Evolutionary conservation across 2,113 vertebrate species (phyloP).

Genomic region (Tachysurus fulvidraco): DNA sequence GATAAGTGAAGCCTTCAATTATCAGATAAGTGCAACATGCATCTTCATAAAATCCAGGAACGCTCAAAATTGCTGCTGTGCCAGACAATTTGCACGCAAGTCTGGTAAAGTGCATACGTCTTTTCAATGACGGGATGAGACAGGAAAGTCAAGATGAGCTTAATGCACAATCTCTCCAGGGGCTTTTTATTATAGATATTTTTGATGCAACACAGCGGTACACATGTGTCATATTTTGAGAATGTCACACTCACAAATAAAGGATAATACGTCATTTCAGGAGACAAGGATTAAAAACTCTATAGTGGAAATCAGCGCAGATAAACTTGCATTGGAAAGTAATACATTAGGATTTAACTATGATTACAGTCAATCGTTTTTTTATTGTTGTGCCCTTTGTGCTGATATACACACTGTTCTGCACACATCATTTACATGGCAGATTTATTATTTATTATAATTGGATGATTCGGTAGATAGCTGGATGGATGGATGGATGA

Average conservation of each 20-base stretch:
- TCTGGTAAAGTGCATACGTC: slow-evolving; percentile 19
- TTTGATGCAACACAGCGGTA: neutral
- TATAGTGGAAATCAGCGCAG: neutral
- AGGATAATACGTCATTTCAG: neutral
- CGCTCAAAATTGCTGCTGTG: slow-evolving; percentile 41
- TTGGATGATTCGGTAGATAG: too few species aligned
- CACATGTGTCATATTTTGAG: neutral
- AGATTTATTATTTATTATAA: neutral
- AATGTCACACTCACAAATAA: slow-evolving; percentile 11
- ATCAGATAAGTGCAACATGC: slow-evolving; percentile 71
- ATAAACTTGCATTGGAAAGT: neutral
- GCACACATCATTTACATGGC: too few species aligned
- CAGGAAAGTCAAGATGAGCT: slow-evolving; percentile 35
- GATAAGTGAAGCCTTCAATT: slow-evolving; percentile 71
- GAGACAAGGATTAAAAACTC: neutral
- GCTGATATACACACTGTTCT: neutral
- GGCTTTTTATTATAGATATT: neutral
- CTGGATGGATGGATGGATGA: neutral
- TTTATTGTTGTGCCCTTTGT: neutral
- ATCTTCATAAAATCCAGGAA: slow-evolving; percentile 48
- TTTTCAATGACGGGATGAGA: slow-evolving; percentile 28
- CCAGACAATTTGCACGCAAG: slow-evolving; percentile 28
- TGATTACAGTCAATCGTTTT: neutral
- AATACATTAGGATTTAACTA: neutral
- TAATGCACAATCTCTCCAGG: slow-evolving; percentile 21